A percentile compares a stretch with the other conserved stretches of the same genome.
These are phyloP conservation scores for Paramuricea clavata DNA, from an alignment of 92 coral and sea anemone species.

Conservation along the genomic window DNA sequence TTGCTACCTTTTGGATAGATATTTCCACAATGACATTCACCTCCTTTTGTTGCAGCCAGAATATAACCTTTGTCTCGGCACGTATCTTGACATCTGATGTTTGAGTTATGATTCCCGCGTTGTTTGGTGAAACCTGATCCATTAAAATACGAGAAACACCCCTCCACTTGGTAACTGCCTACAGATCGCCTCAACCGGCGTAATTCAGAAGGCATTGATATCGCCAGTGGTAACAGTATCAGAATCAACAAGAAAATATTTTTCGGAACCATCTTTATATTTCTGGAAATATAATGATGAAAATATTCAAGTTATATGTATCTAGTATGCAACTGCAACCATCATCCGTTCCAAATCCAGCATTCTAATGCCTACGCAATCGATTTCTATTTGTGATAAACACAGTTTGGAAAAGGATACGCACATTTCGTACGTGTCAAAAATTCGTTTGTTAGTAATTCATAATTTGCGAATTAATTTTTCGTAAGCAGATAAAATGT, in stretches of 20 bases:
- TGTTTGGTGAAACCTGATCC: not conserved
- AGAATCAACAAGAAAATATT: not conserved
- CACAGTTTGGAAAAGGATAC: too few species aligned
- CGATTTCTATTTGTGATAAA: too few species aligned
- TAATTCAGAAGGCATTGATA: not conserved
- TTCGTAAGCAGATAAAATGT: too few species aligned
- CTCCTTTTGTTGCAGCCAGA: conserved; percentile 18
- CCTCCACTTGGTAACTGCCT: not conserved
- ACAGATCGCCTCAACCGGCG: not conserved
- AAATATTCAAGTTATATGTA: too few species aligned
- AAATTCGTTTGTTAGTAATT: too few species aligned
- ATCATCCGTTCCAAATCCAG: too few species aligned
- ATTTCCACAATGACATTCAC: conserved; percentile 18
- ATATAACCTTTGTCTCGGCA: conserved; percentile 17
- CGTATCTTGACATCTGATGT: conserved; percentile 12
- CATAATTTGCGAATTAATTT: too few species aligned
- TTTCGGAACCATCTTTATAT: too few species aligned
- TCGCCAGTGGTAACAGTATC: not conserved
- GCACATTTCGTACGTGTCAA: too few species aligned
- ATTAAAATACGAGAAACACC: not conserved
- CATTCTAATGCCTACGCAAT: too few species aligned
- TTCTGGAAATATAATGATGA: too few species aligned
- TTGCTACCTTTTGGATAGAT: conserved; percentile 9
- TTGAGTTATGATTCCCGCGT: not conserved
- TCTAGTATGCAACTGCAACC: too few species aligned